These are phyloP conservation scores for Drosophila parthenogenetica DNA, from an alignment of 2,888 invertebrate genomes.

Conservation along the genomic window DNA sequence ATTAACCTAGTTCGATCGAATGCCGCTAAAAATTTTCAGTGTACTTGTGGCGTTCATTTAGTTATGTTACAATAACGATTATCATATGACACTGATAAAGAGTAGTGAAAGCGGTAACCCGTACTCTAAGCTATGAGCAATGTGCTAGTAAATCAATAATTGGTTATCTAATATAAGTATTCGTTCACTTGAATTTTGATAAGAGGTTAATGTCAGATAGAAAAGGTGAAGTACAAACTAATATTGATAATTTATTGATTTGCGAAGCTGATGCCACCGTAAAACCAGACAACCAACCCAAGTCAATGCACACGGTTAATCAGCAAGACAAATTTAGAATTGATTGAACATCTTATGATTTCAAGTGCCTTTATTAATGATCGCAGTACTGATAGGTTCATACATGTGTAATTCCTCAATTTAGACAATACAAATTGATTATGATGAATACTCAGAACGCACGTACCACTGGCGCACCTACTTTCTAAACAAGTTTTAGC, in stretches of 20 bases:
- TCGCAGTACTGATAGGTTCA: not conserved
- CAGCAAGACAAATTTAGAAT: slow-evolving; percentile 3
- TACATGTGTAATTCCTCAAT: not conserved
- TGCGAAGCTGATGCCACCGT: not conserved
- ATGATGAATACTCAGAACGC: no score
- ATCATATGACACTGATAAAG: slow-evolving; percentile 7
- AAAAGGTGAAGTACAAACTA: not conserved
- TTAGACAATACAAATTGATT: no score
- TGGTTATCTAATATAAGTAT: slow-evolving; percentile 16
- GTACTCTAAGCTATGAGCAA: slow-evolving; percentile 7
- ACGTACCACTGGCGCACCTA: no score
- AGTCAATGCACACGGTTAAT: not conserved
- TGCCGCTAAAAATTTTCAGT: slow-evolving; percentile 1
- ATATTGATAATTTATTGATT: slow-evolving; percentile 4
- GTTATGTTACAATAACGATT: slow-evolving; percentile 8
- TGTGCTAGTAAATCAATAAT: slow-evolving; percentile 32
- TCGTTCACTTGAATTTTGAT: slow-evolving; percentile 26
- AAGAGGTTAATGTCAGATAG: slow-evolving; percentile 18
- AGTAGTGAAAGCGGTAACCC: slow-evolving; percentile 1
- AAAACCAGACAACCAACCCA: not conserved
- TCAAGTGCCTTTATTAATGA: not conserved
- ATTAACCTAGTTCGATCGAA: no score
- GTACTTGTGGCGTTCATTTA: not conserved
- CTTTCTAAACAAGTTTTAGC: no score
- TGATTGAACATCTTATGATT: not conserved